Conservation (phyloP, 2,888 invertebrate genomes). For the Orthosia incerta region DNA sequence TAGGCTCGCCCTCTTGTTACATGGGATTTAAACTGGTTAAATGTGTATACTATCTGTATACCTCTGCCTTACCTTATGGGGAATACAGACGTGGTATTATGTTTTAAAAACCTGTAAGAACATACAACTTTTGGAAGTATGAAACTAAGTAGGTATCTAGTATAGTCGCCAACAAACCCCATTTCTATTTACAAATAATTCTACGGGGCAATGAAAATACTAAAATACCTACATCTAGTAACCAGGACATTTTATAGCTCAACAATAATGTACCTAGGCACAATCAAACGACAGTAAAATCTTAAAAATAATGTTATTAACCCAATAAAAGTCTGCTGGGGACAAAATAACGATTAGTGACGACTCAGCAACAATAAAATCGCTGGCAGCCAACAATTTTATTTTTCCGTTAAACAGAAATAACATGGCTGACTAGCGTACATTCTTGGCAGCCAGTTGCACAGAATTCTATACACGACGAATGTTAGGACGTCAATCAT, state of each 20-base stretch:
- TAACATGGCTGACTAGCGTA: conserved; percentile 73
- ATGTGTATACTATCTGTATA: too few relatives aligned
- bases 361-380: conserved; percentile 57
- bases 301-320: conserved; percentile 45
- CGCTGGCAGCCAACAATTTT: conserved; percentile 53
- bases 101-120: neutral
- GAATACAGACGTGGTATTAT: too few relatives aligned
- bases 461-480: conserved; percentile 65
- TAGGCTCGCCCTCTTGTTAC: too few relatives aligned
- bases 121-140: neutral
- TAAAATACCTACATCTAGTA: neutral
- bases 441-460: conserved; percentile 81
- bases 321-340: conserved; percentile 52
- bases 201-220: neutral
- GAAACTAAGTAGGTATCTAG: neutral
- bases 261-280: conserved; percentile 1
- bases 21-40: too few relatives aligned
- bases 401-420: conserved; percentile 70
- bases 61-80: too few relatives aligned
- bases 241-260: neutral
- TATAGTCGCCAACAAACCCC: neutral
- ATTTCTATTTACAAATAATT: too few relatives aligned
- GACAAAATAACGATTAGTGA: conserved; percentile 57
- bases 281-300: neutral
- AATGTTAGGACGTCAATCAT: conserved; percentile 65